Conservation (phyloP, 2,797 vertebrate genomes). For the Enteromius unitaeniatus region DNA sequence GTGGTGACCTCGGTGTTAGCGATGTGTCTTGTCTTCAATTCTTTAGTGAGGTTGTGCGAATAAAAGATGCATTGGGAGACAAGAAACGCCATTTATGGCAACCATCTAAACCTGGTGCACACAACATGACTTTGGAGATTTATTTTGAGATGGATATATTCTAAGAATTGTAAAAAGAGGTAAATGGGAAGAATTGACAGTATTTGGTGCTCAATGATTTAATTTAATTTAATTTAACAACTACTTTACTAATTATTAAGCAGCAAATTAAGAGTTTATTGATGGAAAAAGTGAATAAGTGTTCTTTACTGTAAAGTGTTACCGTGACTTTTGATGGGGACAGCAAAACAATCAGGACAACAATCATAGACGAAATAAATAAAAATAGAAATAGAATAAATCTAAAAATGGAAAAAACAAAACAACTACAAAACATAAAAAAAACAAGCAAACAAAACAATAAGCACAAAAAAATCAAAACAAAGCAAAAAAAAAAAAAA, state of each 20-base stretch:
- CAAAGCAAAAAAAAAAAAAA: too few relatives aligned
- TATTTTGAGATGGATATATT: background rate
- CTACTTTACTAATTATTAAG: too few relatives aligned
- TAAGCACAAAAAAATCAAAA: background rate
- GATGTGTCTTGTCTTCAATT: background rate
- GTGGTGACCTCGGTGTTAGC: background rate
- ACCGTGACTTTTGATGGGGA: background rate
- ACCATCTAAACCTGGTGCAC: background rate
- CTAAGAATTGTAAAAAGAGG: background rate
- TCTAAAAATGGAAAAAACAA: too few relatives aligned
- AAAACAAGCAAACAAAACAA: background rate
- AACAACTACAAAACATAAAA: background rate
- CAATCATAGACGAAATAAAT: background rate
- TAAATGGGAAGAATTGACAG: background rate
- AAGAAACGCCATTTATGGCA: slow-evolving; percentile 23
- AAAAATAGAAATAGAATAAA: too few relatives aligned
- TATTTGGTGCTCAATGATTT: background rate
- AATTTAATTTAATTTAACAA: too few relatives aligned
- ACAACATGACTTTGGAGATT: background rate
- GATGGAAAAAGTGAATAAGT: too few relatives aligned
- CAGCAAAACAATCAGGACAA: background rate
- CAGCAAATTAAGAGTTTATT: too few relatives aligned
- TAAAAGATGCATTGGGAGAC: background rate
- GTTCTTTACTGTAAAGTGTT: too few relatives aligned
- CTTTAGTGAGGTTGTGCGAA: background rate